Percentiles rank a stretch among this genome's conserved stretches.
Conservation (phyloP, 2,888 invertebrate genomes). For the Liopterus haemorrhoidalis region DNA sequence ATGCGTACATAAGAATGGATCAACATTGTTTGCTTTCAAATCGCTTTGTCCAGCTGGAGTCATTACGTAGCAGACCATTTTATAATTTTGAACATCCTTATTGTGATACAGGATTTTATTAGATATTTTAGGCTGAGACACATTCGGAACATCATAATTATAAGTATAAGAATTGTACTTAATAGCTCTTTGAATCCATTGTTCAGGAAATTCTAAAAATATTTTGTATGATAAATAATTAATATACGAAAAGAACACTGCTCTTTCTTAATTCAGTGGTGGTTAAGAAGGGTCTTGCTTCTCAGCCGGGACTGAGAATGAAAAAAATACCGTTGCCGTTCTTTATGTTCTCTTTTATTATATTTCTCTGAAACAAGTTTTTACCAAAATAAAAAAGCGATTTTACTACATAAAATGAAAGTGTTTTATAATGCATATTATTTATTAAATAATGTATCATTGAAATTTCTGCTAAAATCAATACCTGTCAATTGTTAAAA, state of each 20-base stretch:
- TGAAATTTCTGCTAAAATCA: no score
- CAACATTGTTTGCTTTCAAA: slow-evolving; percentile 55
- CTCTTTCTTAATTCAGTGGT: no score
- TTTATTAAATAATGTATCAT: no score
- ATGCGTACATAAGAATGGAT: slow-evolving; percentile 74
- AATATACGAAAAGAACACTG: not conserved
- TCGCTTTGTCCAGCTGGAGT: slow-evolving; percentile 46
- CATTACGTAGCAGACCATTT: slow-evolving; percentile 66
- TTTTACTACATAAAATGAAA: no score
- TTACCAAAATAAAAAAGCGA: no score
- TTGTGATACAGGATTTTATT: slow-evolving; percentile 14
- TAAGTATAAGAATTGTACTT: slow-evolving; percentile 34
- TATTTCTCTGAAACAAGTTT: no score
- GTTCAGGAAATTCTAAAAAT: slow-evolving; percentile 33
- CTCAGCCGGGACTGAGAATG: no score
- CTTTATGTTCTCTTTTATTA: no score
- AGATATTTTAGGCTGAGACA: slow-evolving; percentile 3
- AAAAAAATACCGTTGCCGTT: no score
- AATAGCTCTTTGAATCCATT: slow-evolving; percentile 36
- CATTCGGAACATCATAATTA: slow-evolving; percentile 23
- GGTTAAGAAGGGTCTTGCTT: no score
- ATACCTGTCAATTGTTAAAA: no score
- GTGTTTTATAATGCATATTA: no score
- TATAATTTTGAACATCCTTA: slow-evolving; percentile 30
- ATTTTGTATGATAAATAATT: slow-evolving; percentile 8